phyloP scores from a whole-genome alignment of 2,797 vertebrate genomes.

The Otus scops region DNA sequence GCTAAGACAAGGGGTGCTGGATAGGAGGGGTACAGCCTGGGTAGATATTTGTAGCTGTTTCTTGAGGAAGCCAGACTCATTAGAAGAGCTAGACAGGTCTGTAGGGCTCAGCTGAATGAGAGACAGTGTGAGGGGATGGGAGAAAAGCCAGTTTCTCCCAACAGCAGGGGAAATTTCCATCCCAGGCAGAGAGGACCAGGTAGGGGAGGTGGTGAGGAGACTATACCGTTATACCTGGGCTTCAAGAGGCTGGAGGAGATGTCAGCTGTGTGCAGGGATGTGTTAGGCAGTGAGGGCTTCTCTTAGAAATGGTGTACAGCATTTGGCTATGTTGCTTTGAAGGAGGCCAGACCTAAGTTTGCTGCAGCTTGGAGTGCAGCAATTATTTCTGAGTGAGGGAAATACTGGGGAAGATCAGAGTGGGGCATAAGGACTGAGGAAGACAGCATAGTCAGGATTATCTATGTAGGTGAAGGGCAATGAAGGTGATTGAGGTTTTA shows the following conservation, averaged over 20 bases:
- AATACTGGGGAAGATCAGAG: background rate
- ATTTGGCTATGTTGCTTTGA: background rate
- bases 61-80: background rate
- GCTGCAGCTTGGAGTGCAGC: background rate
- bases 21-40: background rate
- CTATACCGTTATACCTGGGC: background rate
- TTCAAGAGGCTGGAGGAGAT: background rate
- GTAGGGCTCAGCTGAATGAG: background rate
- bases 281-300: background rate
- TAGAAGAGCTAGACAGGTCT: background rate
- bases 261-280: background rate
- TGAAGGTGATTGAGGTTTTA: background rate
- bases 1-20: background rate
- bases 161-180: background rate
- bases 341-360: background rate
- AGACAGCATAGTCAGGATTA: background rate
- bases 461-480: background rate
- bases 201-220: background rate
- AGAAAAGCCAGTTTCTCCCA: background rate
- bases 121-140: background rate
- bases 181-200: background rate
- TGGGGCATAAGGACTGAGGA: background rate
- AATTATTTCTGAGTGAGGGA: background rate
- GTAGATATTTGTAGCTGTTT: background rate
- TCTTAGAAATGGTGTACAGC: background rate